phyloP scores from a whole-genome alignment of 2,113 vertebrate genomes.

The Steatornis caripensis region DNA sequence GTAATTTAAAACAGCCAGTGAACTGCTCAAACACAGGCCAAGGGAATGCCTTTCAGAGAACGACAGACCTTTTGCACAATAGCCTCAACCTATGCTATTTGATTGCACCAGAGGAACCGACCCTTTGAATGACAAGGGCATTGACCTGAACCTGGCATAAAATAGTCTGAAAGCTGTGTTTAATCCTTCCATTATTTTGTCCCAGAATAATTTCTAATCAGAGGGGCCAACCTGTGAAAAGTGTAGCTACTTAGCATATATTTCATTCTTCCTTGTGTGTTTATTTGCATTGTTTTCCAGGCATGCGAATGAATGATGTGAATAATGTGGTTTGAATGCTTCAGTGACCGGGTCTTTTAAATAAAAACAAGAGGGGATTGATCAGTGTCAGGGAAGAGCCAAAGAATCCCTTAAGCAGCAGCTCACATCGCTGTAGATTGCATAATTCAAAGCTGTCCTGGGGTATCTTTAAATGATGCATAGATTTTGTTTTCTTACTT shows the following conservation, averaged over 20 bases:
- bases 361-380: conserved; percentile 35
- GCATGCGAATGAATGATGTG: conserved; percentile 33
- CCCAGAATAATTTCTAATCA: conserved; percentile 49
- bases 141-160: conserved; percentile 7
- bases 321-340: conserved; percentile 32
- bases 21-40: neutral
- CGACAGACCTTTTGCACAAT: neutral
- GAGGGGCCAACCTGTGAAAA: conserved; percentile 40
- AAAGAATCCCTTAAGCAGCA: conserved; percentile 64
- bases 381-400: conserved; percentile 58
- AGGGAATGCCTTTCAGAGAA: neutral
- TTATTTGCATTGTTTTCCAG: conserved; percentile 60
- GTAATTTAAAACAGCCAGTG: neutral
- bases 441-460: conserved; percentile 76
- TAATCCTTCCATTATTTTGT: conserved; percentile 58
- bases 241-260: conserved; percentile 55
- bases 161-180: conserved; percentile 50
- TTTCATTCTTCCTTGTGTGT: conserved; percentile 57
- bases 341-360: conserved; percentile 46
- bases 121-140: neutral
- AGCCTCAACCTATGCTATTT: neutral
- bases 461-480: conserved; percentile 76
- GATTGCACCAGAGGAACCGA: neutral
- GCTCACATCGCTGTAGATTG: conserved; percentile 58
- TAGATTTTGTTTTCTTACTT: conserved; percentile 71